Evolutionary conservation across 2,113 vertebrate species (phyloP).

Genomic region (Nothobranchius kuhntae): DNA sequence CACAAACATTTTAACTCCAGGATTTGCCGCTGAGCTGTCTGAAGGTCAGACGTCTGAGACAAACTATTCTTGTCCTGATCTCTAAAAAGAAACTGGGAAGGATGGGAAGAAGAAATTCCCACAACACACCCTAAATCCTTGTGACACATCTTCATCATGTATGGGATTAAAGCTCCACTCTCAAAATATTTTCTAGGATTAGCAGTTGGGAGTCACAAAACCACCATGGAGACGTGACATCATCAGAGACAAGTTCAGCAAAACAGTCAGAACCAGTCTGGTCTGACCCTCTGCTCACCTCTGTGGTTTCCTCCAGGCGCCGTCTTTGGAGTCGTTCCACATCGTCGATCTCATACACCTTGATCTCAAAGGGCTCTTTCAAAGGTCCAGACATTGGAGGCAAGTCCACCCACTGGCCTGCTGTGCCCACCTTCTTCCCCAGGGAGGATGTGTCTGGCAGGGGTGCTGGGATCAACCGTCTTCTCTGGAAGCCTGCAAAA

Average conservation of each 20-base stretch:
- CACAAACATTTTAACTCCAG: constrained; percentile 55
- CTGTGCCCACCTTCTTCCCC: constrained; percentile 86
- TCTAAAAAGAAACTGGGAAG: constrained; percentile 70
- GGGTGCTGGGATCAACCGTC: constrained; percentile 90
- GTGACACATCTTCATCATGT: constrained; percentile 40
- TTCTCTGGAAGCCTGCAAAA: constrained; percentile 88
- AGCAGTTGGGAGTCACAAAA: constrained; percentile 36
- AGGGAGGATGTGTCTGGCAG: constrained; percentile 88
- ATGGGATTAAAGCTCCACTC: constrained; percentile 42
- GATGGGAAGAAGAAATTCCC: constrained; percentile 58
- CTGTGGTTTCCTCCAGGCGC: constrained; percentile 83
- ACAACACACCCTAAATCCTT: constrained; percentile 35
- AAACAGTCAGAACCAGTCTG: constrained; percentile 23
- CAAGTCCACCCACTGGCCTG: constrained; percentile 95
- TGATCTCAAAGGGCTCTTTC: constrained; percentile 98
- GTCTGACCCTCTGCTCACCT: constrained; percentile 80
- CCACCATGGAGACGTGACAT: constrained; percentile 37
- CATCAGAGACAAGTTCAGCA: constrained; percentile 38
- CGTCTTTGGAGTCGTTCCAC: constrained; percentile 91
- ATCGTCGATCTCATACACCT: constrained; percentile 98
- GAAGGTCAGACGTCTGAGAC: constrained; percentile 72
- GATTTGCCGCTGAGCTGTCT: constrained; percentile 64
- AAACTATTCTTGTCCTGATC: constrained; percentile 56
- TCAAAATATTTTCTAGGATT: constrained; percentile 48
- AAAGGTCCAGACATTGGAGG: constrained; percentile 89